Evolutionary conservation across 2,113 vertebrate species (phyloP), one percentile per base, ranked within the genome.

Genomic region (Bostrychus sinensis): DNA sequence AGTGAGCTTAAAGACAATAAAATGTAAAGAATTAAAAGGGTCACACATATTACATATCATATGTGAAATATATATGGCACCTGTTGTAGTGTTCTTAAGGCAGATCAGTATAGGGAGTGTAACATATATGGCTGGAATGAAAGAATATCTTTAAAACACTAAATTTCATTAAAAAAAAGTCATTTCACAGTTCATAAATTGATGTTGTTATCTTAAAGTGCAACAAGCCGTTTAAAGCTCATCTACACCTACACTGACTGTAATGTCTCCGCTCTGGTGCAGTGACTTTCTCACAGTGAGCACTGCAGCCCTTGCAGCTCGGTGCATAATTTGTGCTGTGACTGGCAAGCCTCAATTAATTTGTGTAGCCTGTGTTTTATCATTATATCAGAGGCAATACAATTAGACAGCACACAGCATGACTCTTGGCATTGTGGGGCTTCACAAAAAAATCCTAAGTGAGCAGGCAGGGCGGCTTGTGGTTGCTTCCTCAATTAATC

Each of bases 301-400:
- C 79, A 79, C 77, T 83, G 80, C 85, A 81, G 75, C 57, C 83
- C 81, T 86, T 81, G 77, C 75, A 87, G 83, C 83, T 85, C 75
- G 72, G 74, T 88, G 82, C 86, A 88, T 86, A 88, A 88, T 88
- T 83, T 89, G 81, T 82, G 72, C 70, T 68, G 72, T 88, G 84
- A 90, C 82, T 78, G 86, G 83, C 83, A 87, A 86, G 73, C 71
- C 79, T 89, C 81, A 86, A 86, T 89, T 89, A 82, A 88, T 90
- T 88, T 84, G 80, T 76, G 70, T 77, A 75, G 77, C 59, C 68
- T 84, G 82, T 83, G 73, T 86, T 86, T 75, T 83, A 76, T 87
- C 85, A 83, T 88, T 76, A 72, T 72, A 81, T 86, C 77, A 71
- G 66, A 66, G 25, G 70, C 59, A 85, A 83, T 75, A 84, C 84